Conservation (phyloP, 2,113 vertebrate species). For the Lepus americanus region DNA sequence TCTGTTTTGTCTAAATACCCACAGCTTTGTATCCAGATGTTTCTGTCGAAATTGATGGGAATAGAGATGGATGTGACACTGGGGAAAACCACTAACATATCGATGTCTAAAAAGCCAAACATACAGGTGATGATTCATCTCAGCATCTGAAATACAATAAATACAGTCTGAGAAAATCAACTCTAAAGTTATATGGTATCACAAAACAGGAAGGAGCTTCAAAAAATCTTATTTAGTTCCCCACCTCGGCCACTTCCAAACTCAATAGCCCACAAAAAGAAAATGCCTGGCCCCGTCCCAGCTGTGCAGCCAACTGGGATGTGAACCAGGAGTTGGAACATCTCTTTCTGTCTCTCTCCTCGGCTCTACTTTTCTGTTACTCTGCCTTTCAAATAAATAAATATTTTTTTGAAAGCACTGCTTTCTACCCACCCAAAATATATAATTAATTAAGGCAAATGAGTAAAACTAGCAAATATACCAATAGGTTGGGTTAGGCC, state of each 20-base stretch:
- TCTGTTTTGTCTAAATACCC: conserved; percentile 66
- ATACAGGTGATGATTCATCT: conserved; percentile 85
- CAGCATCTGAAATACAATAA: conserved; percentile 82
- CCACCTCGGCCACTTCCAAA: neutral
- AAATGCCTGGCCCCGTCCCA: neutral
- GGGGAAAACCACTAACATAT: conserved; percentile 55
- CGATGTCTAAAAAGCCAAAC: conserved; percentile 77
- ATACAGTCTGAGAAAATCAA: neutral
- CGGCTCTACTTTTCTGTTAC: too few relatives aligned
- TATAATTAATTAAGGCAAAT: conserved; percentile 24
- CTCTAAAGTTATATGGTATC: neutral
- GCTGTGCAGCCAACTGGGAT: too few relatives aligned
- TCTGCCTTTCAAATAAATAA: conserved; percentile 42
- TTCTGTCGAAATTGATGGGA: conserved; percentile 64
- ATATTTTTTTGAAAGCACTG: neutral
- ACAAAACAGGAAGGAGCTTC: neutral
- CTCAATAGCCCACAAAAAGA: conserved; percentile 32
- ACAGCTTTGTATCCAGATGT: conserved; percentile 52
- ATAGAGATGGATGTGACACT: conserved; percentile 2
- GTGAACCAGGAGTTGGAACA: too few relatives aligned
- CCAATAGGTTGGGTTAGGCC: neutral
- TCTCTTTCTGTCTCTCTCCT: too few relatives aligned
- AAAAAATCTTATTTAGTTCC: conserved; percentile 50
- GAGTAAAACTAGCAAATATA: neutral
- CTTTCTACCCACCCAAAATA: neutral